These are phyloP conservation scores for Bovichtus diacanthus DNA, from an alignment of 2,797 vertebrate species.

Conservation along the genomic window DNA sequence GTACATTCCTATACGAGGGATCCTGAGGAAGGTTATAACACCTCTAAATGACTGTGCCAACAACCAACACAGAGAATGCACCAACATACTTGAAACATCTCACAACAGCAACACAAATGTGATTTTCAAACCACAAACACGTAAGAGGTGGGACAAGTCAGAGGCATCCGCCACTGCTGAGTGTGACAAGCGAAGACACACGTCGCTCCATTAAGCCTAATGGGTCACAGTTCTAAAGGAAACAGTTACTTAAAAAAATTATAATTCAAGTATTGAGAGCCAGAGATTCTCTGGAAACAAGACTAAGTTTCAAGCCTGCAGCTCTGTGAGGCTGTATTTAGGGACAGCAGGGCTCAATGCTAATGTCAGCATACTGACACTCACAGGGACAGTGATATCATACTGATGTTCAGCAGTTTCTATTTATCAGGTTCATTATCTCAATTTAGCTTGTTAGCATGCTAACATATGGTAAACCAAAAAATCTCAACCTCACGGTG, in stretches of 20 bases:
- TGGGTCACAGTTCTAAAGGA: not conserved
- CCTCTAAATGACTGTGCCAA: slow-evolving; percentile 5
- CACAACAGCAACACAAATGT: not conserved
- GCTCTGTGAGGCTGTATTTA: not conserved
- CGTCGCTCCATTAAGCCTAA: not conserved
- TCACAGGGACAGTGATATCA: not conserved
- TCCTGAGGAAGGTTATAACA: no score
- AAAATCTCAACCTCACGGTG: not conserved
- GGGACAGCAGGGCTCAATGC: not conserved
- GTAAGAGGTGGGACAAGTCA: not conserved
- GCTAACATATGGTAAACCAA: not conserved
- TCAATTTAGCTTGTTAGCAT: not conserved
- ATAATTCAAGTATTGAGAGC: not conserved
- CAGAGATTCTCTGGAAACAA: not conserved
- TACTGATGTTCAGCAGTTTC: not conserved
- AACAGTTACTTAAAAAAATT: not conserved
- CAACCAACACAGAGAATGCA: slow-evolving; percentile 15
- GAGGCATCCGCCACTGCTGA: not conserved
- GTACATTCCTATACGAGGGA: no score
- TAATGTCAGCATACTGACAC: not conserved
- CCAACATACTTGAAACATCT: slow-evolving; percentile 15
- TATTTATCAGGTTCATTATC: not conserved
- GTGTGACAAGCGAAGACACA: not conserved
- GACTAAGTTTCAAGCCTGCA: not conserved
- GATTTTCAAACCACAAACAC: slow-evolving; percentile 14